Conservation (phyloP, 2,888 invertebrate species). For the Incurvaria masculella region DNA sequence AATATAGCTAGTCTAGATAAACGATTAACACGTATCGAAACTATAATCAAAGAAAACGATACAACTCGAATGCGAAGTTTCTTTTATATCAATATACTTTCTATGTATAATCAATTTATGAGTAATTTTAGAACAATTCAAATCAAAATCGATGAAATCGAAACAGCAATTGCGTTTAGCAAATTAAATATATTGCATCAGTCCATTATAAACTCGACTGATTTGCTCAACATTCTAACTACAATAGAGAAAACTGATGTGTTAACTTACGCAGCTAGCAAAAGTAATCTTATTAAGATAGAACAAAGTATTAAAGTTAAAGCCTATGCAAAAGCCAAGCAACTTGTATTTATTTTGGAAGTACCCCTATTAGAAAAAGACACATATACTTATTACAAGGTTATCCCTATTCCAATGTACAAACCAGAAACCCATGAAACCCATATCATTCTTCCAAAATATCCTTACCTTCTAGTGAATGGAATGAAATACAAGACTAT, state of each 20-base stretch:
- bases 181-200: constrained; percentile 2
- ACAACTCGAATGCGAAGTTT: neutral
- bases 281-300: neutral
- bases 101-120: neutral
- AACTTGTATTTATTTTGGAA: constrained; percentile 1
- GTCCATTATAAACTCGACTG: neutral
- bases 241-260: neutral
- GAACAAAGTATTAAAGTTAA: constrained; percentile 9
- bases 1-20: neutral
- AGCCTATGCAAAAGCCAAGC: neutral
- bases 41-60: neutral
- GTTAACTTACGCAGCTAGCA: neutral
- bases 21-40: neutral
- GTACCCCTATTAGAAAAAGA: constrained; percentile 5
- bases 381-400: constrained; percentile 8
- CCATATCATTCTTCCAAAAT: constrained; percentile 6
- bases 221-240: neutral
- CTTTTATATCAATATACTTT: neutral
- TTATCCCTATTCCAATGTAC: constrained; percentile 7
- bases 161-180: constrained; percentile 13
- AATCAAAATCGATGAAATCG: constrained; percentile 7
- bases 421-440: constrained; percentile 2
- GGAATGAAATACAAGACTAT: neutral
- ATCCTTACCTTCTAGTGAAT: constrained; percentile 4
- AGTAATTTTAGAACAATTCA: constrained; percentile 13